Percentiles rank a stretch among this genome's conserved stretches.
Conservation (phyloP, 2,113 vertebrate genomes). For the Pluvianellus socialis region DNA sequence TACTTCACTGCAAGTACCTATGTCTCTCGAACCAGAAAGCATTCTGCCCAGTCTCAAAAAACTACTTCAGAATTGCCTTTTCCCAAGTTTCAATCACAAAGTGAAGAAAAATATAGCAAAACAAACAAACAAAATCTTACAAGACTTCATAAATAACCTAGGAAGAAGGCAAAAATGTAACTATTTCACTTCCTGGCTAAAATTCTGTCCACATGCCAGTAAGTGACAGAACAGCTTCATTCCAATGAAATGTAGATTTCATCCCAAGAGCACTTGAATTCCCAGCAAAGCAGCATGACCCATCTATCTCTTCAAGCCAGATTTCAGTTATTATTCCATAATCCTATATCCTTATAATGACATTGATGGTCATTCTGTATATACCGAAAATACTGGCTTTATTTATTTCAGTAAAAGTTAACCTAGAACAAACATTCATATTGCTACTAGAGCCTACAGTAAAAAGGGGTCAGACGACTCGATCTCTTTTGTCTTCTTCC, state of each 20-base stretch:
- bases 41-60: neutral
- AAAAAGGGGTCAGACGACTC: neutral
- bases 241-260: neutral
- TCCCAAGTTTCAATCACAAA: neutral
- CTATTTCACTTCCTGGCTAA: neutral
- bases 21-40: neutral
- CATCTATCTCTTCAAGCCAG: neutral
- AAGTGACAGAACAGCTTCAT: neutral
- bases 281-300: constrained; percentile 10
- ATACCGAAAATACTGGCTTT: neutral
- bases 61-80: neutral
- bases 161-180: neutral
- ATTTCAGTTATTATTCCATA: neutral
- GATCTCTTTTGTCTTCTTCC: neutral
- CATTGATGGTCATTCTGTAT: neutral
- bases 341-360: neutral
- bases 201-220: neutral
- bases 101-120: neutral
- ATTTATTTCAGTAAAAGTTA: neutral
- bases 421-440: neutral
- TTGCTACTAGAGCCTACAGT: neutral
- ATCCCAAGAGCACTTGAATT: constrained; percentile 17
- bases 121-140: neutral
- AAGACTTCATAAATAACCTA: neutral
- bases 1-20: neutral